Evolutionary conservation across 2,113 vertebrate species (phyloP).

Genomic region (Vidua macroura): DNA sequence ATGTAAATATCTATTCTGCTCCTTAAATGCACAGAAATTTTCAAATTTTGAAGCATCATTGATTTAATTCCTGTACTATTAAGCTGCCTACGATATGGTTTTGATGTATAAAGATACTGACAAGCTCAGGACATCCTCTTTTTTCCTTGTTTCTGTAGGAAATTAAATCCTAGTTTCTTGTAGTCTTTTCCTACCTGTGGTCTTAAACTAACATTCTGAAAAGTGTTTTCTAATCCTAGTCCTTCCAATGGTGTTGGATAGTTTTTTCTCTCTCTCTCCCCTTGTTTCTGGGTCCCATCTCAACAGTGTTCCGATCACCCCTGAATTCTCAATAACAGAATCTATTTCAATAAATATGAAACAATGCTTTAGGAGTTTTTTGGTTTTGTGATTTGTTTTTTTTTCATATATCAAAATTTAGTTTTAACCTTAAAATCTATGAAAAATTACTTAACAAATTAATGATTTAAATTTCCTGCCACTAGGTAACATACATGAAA

Average conservation of each 20-base stretch:
- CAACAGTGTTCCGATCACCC: not conserved
- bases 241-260: not conserved
- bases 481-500: not conserved
- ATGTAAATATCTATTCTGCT: not conserved
- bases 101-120: not conserved
- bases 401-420: not conserved
- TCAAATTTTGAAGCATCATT: not conserved
- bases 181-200: not conserved
- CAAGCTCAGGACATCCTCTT: not conserved
- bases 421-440: not conserved
- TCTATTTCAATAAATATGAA: not conserved
- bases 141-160: not conserved
- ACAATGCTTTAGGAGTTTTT: not conserved
- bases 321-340: not conserved
- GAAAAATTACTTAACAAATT: not conserved
- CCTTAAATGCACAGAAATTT: not conserved
- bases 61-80: not conserved
- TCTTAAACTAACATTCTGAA: not conserved
- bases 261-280: not conserved
- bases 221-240: not conserved
- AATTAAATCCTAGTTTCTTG: not conserved
- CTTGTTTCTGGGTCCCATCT: not conserved
- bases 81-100: accelerated
- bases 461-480: not conserved
- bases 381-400: not conserved